Evolutionary conservation across 2,888 invertebrate genomes (phyloP), one percentile per base, ranked within the genome.

Genomic region (Mayetiola destructor): DNA sequence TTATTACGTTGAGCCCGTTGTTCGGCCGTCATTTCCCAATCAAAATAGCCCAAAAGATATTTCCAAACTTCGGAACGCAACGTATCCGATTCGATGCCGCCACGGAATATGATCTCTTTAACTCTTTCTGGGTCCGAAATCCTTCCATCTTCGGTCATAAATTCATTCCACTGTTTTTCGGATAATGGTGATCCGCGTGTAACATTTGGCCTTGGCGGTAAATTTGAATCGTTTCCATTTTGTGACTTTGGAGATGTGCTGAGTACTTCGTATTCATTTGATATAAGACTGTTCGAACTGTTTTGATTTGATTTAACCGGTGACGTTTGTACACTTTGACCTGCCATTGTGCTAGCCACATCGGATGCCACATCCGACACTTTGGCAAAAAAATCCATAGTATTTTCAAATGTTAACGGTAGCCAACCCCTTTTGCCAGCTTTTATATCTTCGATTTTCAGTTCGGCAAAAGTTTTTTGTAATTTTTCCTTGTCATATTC

Each of bases 41-140:
- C 82, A 66, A 85, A 85, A 68, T 89, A 94, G 63, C 88, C 87
- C 0, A 99, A 76, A 3, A 99, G 77, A 70, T 87, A 96, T 69
- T 95, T 96, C 97, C 97, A 99, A 0, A 93, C 89, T 64, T 88
- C 87, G 16, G 23, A 14, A 1, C 78, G 76, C 16, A 94, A 76
- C 60, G 94, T 76, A 3, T 80, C 76, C 58, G 82, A 81, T 12
- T 81, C 81, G 21, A 94, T 79, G 56, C 94, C 94, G 66, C 96
- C 96, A 74, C 86, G 82, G 70, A 95, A 97, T 66, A 99, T 88
- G 53, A 88, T 80, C 65, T 86, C 81, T 69, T 85, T 88, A 1
- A 95, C 78, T 8, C 82, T 80, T 9, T 85, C 84, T 0, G 85
- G 78, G 67, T 93, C 84, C 48, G 76, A 79, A 37, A 96, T 80